Conservation (phyloP, 2,113 vertebrate species). For the Pseudolaguvia tuberculata region DNA sequence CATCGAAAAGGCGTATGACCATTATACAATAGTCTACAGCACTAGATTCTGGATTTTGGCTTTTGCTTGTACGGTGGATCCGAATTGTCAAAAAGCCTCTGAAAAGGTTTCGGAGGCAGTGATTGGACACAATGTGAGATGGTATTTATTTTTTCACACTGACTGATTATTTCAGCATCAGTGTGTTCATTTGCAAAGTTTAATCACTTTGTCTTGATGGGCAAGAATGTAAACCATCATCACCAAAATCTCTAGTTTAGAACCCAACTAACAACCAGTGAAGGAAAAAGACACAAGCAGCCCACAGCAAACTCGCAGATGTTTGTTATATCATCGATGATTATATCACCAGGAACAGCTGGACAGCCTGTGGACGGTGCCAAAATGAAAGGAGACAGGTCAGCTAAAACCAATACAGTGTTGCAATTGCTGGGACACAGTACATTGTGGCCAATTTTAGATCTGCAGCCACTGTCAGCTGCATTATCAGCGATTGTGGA, state of each 20-base stretch:
- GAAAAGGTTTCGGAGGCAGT: too few relatives aligned
- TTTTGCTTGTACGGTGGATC: too few relatives aligned
- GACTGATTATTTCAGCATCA: too few relatives aligned
- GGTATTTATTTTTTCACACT: too few relatives aligned
- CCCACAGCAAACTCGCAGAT: slow-evolving; percentile 3
- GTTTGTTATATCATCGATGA: slow-evolving; percentile 12
- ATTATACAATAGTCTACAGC: too few relatives aligned
- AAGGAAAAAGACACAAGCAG: slow-evolving; percentile 8
- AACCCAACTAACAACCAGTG: slow-evolving; percentile 4
- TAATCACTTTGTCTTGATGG: not conserved
- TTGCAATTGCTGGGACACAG: not conserved
- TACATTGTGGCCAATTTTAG: not conserved
- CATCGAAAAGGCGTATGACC: too few relatives aligned
- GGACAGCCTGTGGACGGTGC: slow-evolving; percentile 1
- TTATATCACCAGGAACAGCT: slow-evolving; percentile 22
- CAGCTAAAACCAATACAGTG: not conserved
- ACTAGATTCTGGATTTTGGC: too few relatives aligned
- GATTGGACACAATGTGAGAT: too few relatives aligned
- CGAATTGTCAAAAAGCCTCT: too few relatives aligned
- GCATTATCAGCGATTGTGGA: slow-evolving; percentile 33
- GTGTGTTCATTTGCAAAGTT: too few relatives aligned
- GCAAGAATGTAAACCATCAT: not conserved
- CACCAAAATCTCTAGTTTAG: slow-evolving; percentile 4
- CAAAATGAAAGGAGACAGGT: not conserved
- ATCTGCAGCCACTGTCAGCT: slow-evolving; percentile 13